phyloP scores from a whole-genome alignment of 2,113 vertebrate species.

The Rhea americana region DNA sequence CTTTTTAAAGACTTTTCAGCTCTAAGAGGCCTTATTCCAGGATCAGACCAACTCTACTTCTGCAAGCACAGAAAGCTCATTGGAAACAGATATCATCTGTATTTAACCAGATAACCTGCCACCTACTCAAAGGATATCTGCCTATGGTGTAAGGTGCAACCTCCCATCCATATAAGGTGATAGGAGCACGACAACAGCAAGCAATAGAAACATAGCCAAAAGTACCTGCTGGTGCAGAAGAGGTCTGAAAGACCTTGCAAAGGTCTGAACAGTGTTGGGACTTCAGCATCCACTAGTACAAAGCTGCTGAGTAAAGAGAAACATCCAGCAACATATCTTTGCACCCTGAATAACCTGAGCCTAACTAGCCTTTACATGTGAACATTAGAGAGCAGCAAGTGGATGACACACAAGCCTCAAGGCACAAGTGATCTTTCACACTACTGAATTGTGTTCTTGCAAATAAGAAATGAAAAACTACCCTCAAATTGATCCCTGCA shows the following conservation, averaged over 20 bases:
- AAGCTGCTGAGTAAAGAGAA: not conserved
- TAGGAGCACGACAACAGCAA: rapidly evolving
- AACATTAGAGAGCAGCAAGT: not conserved
- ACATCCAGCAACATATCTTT: not conserved
- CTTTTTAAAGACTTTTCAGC: not conserved
- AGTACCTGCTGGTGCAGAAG: not conserved
- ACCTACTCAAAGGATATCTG: rapidly evolving
- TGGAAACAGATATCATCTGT: not conserved
- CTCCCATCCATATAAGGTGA: not conserved
- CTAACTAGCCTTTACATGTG: not conserved
- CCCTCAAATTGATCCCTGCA: not conserved
- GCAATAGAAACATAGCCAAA: not conserved
- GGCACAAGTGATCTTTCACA: not conserved
- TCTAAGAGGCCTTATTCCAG: not conserved
- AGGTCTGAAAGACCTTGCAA: not conserved
- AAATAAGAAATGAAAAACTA: not conserved
- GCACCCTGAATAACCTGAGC: not conserved
- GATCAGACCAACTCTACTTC: not conserved
- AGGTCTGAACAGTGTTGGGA: not conserved
- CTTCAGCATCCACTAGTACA: not conserved
- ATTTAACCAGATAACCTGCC: not conserved
- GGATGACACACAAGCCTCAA: not conserved
- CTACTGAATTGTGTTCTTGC: not conserved
- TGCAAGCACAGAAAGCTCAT: not conserved
- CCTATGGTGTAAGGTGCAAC: too few relatives aligned